phyloP scores from a whole-genome alignment of 2,113 vertebrate species.

The Ceuthmochares aereus region DNA sequence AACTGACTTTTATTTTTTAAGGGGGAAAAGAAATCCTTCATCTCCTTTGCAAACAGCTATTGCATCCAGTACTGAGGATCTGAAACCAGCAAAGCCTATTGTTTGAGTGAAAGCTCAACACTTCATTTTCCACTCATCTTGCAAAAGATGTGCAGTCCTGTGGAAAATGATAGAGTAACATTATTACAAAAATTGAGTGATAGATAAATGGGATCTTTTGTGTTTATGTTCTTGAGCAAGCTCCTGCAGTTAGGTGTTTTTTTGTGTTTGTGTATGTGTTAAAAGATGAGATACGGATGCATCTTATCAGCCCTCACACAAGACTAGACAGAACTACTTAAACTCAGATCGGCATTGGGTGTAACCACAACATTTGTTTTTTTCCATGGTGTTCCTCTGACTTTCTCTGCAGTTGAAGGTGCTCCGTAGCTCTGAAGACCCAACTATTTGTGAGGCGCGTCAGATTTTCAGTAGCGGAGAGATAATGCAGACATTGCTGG shows the following conservation, averaged over 20 bases:
- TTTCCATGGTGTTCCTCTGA: background rate
- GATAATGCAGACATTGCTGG: conserved; percentile 20
- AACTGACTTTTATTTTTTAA: background rate
- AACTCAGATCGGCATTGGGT: rapidly evolving
- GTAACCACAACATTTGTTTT: background rate
- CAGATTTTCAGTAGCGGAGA: background rate
- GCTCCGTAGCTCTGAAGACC: background rate
- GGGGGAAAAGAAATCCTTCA: background rate
- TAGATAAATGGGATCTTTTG: background rate
- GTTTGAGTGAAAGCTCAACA: conserved; percentile 10
- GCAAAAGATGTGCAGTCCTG: background rate
- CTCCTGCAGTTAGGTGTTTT: background rate
- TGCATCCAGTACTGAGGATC: background rate
- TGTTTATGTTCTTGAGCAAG: background rate
- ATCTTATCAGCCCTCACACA: background rate
- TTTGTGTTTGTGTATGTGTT: background rate
- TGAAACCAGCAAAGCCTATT: background rate
- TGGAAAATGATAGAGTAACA: background rate
- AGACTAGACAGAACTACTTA: background rate
- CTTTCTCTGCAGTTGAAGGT: background rate
- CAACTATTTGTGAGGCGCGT: background rate
- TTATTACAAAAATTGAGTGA: background rate
- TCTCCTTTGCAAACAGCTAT: background rate
- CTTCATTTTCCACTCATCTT: conserved; percentile 5
- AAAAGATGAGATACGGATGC: background rate